Percentiles rank a stretch among this genome's conserved stretches.
phyloP scores from a whole-genome alignment of 2,888 invertebrate genomes.

The Andrena fulva region DNA sequence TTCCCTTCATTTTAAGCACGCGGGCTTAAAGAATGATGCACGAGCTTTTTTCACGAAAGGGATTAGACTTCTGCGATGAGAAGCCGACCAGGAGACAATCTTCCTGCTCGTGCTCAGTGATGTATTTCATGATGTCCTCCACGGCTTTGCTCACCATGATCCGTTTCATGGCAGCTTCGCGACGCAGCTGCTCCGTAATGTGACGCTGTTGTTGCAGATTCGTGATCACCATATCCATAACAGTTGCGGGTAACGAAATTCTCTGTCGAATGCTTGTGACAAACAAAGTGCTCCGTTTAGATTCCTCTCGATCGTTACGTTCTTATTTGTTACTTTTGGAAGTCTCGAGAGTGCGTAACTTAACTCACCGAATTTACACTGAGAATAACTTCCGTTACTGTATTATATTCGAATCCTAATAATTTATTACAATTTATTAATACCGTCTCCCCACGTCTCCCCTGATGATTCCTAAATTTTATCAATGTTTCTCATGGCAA shows the following conservation, averaged over 20 bases:
- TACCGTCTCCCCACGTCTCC: background rate
- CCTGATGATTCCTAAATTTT: background rate
- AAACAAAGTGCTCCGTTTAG: background rate
- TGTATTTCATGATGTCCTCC: slow-evolving; percentile 95
- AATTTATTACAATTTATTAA: slow-evolving; percentile 5
- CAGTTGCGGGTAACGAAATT: slow-evolving; percentile 85
- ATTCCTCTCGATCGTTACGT: background rate
- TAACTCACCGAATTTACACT: slow-evolving; percentile 28
- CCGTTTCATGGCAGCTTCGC: slow-evolving; percentile 95
- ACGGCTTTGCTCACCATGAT: slow-evolving; percentile 95
- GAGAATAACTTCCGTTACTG: slow-evolving; percentile 5
- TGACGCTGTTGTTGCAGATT: slow-evolving; percentile 97
- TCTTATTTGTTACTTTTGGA: background rate
- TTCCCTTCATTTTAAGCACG: slow-evolving; percentile 57
- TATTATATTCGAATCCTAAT: background rate
- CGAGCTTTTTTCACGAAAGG: slow-evolving; percentile 97
- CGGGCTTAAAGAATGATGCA: slow-evolving; percentile 91
- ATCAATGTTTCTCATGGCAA: slow-evolving; percentile 4
- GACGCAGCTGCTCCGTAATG: slow-evolving; percentile 96
- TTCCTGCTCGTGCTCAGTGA: slow-evolving; percentile 95
- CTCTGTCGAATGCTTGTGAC: slow-evolving; percentile 21
- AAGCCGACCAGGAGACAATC: slow-evolving; percentile 97
- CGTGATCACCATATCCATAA: slow-evolving; percentile 97
- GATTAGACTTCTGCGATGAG: slow-evolving; percentile 97
- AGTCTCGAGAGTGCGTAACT: background rate